Base-by-base conservation (phyloP, 2,113 vertebrate species). In the Oryzias woworae region DNA sequence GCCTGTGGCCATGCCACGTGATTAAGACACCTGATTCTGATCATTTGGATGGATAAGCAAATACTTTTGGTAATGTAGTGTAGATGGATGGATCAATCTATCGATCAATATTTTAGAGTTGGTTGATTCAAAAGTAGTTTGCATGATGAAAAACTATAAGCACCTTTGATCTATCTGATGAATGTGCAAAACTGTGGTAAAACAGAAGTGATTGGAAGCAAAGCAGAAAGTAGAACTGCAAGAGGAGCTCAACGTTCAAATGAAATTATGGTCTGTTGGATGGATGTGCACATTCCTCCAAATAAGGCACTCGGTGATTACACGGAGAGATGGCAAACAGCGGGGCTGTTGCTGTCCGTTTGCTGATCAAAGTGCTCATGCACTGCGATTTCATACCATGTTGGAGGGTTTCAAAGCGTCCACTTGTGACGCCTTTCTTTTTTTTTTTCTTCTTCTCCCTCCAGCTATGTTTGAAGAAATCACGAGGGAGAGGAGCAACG, bases 301-400 rank as follows among this genome's bases (percentile, higher is more conserved):
- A 56, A 64, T 50, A 52, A 69, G 48, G 52, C 45, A 51, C 43
- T 57, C 58, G 14, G 7, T 15, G 44, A 63, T 75, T 82, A 82
- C 73, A 61, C 22, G 58, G 69, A 59, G 66, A 41, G 79, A 85
- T 78, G 78, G 76, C 65, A 51, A 60, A 52, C 79, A 73, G 64
- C 77, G 65, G 59, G 63, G 66, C 65, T 57, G 47, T 71, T 42
- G 58, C 75, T 85, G 81, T 78, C 84, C 82, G 59, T 84, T 75
- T 42, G 63, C 58, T 75, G 85, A 92, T 92, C 89, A 92, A 92
- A 91, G 92, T 28, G 77, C 66, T 83, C 28, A 68, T 68, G 67
- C 31, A 67, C 72, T 7, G 52, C 8, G 58, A 82, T 89, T 87
- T 90, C 74, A 83, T 78, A 77, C 59, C 12, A 71, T 74, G 72